These are phyloP conservation scores for Polydrusus cervinus DNA, from an alignment of 2,888 invertebrate genomes.

Conservation along the genomic window DNA sequence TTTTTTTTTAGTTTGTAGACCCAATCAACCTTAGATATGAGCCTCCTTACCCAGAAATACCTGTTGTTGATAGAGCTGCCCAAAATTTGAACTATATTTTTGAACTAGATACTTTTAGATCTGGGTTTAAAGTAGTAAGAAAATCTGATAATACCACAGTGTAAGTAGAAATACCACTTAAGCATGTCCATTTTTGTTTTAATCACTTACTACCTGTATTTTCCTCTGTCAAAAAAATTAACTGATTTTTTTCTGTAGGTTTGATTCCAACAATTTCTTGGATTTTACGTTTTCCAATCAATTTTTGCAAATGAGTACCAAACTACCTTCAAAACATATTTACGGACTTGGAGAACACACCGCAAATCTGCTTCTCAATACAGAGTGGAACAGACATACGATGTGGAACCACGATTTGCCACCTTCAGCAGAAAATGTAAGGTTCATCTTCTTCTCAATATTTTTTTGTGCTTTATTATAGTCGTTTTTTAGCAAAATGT, in stretches of 20 bases:
- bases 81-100: conserved; percentile 75
- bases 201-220: too few species aligned
- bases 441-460: conserved; percentile 56
- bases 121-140: conserved; percentile 79
- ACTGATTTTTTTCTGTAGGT: neutral
- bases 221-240: neutral
- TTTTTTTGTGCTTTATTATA: too few species aligned
- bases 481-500: conserved; percentile 78
- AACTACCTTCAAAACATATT: conserved; percentile 77
- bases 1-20: conserved; percentile 69
- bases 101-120: conserved; percentile 73
- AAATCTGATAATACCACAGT: conserved; percentile 73
- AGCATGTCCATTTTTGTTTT: too few species aligned
- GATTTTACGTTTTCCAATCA: conserved; percentile 85
- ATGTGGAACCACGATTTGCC: conserved; percentile 81
- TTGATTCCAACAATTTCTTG: conserved; percentile 77
- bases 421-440: conserved; percentile 80
- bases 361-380: conserved; percentile 76
- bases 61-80: conserved; percentile 73
- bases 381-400: conserved; percentile 80
- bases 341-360: conserved; percentile 86
- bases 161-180: conserved; percentile 68
- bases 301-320: conserved; percentile 80
- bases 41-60: conserved; percentile 79
- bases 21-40: conserved; percentile 76